Evolutionary conservation across 2,797 vertebrate genomes (phyloP).

Genomic region (Chaetophractus vellerosus): DNA sequence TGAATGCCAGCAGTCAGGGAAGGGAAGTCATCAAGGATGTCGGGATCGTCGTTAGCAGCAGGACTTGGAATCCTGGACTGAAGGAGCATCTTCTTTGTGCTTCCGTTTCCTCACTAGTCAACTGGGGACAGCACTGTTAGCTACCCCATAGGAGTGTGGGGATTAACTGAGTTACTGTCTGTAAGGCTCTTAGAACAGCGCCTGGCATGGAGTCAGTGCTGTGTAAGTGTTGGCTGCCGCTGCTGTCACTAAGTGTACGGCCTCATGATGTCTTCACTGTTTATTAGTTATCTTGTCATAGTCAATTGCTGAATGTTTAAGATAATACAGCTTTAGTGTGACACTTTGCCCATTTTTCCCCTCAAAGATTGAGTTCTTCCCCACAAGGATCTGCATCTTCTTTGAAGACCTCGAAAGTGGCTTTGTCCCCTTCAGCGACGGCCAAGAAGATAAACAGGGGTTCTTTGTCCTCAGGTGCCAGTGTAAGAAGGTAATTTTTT

Average conservation of each 20-base stretch:
- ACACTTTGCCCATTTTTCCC: background rate
- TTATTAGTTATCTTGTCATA: background rate
- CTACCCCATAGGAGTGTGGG: background rate
- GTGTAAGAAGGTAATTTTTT: slow-evolving; percentile 92
- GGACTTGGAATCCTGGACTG: background rate
- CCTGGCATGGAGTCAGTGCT: background rate
- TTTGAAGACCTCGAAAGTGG: slow-evolving; percentile 93
- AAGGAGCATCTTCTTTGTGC: background rate
- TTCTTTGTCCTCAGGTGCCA: slow-evolving; percentile 89
- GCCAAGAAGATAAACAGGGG: slow-evolving; percentile 93
- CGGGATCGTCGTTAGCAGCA: background rate
- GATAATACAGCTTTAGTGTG: background rate
- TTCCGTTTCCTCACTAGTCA: background rate
- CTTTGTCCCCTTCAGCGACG: slow-evolving; percentile 90
- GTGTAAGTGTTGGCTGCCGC: rapidly evolving
- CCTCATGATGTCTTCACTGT: background rate
- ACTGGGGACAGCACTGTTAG: background rate
- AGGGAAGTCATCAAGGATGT: background rate
- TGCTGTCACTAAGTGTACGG: background rate
- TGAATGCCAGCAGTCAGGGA: background rate
- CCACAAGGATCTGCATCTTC: slow-evolving; percentile 90
- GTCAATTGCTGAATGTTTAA: background rate
- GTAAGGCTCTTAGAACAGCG: rapidly evolving
- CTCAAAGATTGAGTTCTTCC: slow-evolving; percentile 90
- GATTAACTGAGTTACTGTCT: background rate